Base-by-base conservation (phyloP, 2,888 invertebrate species). In the Harpalus rufipes region DNA sequence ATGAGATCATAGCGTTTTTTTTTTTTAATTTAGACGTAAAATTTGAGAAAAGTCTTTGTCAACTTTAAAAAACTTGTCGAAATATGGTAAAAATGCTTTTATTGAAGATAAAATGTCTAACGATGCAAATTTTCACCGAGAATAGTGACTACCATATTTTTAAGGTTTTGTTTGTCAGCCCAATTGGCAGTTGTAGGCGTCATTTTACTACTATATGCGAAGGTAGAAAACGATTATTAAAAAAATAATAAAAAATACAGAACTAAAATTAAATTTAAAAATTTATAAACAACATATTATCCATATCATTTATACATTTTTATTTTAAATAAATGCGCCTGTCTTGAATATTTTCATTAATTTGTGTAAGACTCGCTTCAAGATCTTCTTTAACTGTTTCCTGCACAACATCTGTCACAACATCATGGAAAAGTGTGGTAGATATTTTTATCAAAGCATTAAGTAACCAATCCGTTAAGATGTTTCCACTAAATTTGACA, bases 401-500 rank as follows among this genome's bases (percentile, higher is more conserved):
- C 86, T 91, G 90, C 0, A 93, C 92, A 16, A 91, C 89, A 16
- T 88, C 88, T 68, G 93, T 91, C 86, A 93, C 92, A 86, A 91
- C 86, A 25, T 88, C 90, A 87, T 93, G 91, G 88, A 93, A 92
- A 85, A 93, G 89, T 12, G 89, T 88, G 0, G 91, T 89, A 87
- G 93, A 92, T 18, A 92, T 90, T 58, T 87, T 87, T 84, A 92
- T 89, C 16, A 93, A 90, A 0, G 92, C 91, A 88, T 92, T 93
- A 6, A 92, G 85, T 83, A 93, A 88, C 92, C 92, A 93, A 88
- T 93, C 93, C 21, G 87, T 87, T 61, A 93, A 89, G 84, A 91
- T 88, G 89, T 93, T 92, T 76, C 93, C 93, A 25, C 91, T 91
- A 25, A 93, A 89, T 41, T 91, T 91, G 7, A 93, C 91, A 14